Base-by-base conservation (phyloP, 2,113 vertebrate species). In the Chionodraco myersi region DNA sequence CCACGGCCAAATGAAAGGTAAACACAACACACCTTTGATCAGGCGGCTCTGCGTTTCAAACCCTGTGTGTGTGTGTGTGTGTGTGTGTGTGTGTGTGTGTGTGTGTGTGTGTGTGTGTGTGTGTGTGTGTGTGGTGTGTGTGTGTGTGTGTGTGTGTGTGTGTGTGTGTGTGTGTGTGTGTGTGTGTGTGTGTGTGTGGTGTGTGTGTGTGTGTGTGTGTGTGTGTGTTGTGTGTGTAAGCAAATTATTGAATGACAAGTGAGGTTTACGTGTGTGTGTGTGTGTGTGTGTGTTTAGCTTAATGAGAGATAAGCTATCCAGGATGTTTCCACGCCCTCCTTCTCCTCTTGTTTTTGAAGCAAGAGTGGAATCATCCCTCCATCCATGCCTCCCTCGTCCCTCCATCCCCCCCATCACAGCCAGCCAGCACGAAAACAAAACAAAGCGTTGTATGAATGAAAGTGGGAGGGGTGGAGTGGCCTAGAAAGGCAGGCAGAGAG, bases 371-470 rank as follows among this genome's bases (percentile, higher is more conserved):
- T 86, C 79, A 88, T 78, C 72, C 82, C 64, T 84, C 30, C 30
- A 30, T 30, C 82, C 74, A 21, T 21, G 21, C 21, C 21, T 21
- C 21, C 21, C 21, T 21, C 21, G 21, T 21, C 21, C 21, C 21
- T 21, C 21, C 21, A 21, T 21, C 21, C 21, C 75, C 61, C 36
- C 75, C 60, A 51, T 52, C 44, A 41, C 61, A 70, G 75, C 63
- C 61, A 70, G 77, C 63, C 72, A 72, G 84, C 79, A 84, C 83
- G 78, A 91, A 92, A 92, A 92, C 91, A 94, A 92, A 92, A 92
- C 90, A 92, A 91, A 80, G 86, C 80, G 84, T 84, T 84, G 90
- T 89, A 89, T 93, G 92, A 94, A 93, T 93, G 91, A 92, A 93
- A 91, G 88, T 92, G 83, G 92, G 91, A 93, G 92, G 90, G 85